Evolutionary conservation across 2,797 vertebrate genomes (phyloP), one percentile per base, ranked within the genome.

Genomic region (Acanthurus lineatus): DNA sequence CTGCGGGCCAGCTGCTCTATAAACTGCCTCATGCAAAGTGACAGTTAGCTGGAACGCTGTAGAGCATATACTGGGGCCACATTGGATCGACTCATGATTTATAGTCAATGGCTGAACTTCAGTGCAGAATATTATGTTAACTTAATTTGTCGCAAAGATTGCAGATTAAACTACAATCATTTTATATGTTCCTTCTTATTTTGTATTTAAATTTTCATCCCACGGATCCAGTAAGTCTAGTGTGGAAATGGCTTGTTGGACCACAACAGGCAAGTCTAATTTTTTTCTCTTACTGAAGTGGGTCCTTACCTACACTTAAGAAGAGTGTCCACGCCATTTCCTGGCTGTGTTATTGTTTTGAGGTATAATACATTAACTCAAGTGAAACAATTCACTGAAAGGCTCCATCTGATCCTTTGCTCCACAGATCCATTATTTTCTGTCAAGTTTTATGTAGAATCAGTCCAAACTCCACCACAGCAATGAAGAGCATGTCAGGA

Each of bases 1-100:
- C 68, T 76, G 44, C 38, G 16, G 59, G 65, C 72, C 85, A 65
- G 62, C 20, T 54, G 38, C 68, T 58, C 52, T 35, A 49, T 57
- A 76, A 52, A 61, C 15, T 47, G 66, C 49, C 62, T 64, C 53
- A 71, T 64, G 48, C 61, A 22, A 51, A 52, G 69, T 80, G 73
- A 79, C 77, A 80, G 73, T 35, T 63, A 35, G 49, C 60, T 76
- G 76, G 76, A 87, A 67, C 12, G 2, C 16, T 5, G 32, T 35
- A 35, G 32, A 54, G 53, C 77, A 45, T 32, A 15, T 63, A 25
- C n/a, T 49, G 40, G 67, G 38, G 25, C 66, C 15, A 42, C 53
- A 38, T 40, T 51, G 52, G 51, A 59, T 67, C 44, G 52, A 28
- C 47, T 25, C 44, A 38, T 73, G 77, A 69, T 70, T 63, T 59